Base-by-base conservation (phyloP, 1,140 invertebrate species). In the Dinoponera quadriceps region DNA sequence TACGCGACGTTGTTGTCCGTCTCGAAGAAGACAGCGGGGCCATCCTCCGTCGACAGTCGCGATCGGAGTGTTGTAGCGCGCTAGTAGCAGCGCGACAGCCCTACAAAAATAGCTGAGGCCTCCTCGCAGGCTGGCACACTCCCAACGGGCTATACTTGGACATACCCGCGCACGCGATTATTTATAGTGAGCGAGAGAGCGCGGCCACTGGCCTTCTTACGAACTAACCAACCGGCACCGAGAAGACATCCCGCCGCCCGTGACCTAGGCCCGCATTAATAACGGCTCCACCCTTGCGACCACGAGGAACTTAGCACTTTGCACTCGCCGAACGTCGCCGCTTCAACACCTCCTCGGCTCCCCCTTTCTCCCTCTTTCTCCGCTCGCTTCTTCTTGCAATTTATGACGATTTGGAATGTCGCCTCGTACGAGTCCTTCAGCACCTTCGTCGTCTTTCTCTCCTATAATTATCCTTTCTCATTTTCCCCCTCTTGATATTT, bases 101-200 rank as follows among this genome's bases (percentile, higher is more conserved):
- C 38, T 93, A 90, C 93, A 93, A 93, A 94, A 94, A 95, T 94
- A 94, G 92, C 90, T 89, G 91, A 93, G 90, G 92, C 92, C 92
- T 94, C 91, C 90, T 93, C 90, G 91, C 90, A 91, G 88, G 90
- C 94, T 96, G 96, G 96, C 95, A 95, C 33, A 84, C 68, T 89
- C 95, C 96, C 96, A 96, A 96, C 95, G 94, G 95, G 94, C 96
- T 96, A 96, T 96, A 96, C 96, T 96, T 96, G 96, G 96, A 95
- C 95, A 96, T 96, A 95, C 93, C 93, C 94, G 95, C 91, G 93
- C 91, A 71, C 92, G 91, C 89, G 92, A 94, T 95, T 95, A 95
- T 95, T 95, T 95, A 95, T 95, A 95, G 94, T 92, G 91, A 92
- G 91, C 91, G 90, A 86, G 90, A 93, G 90, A 93, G 91, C 93